Conservation (phyloP, 2,888 invertebrate genomes). For the Dastarcus helophoroides region DNA sequence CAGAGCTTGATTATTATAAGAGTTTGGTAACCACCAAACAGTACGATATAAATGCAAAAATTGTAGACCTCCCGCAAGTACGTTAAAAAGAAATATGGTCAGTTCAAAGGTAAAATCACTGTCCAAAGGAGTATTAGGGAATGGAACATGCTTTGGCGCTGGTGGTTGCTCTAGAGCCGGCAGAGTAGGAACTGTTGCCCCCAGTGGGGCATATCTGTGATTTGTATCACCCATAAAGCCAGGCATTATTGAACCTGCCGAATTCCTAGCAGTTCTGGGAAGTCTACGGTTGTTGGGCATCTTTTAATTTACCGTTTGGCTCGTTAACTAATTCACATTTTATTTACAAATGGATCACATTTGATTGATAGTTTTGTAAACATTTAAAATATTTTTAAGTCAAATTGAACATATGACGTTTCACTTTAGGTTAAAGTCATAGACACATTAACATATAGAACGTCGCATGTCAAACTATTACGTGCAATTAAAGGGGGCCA, state of each 20-base stretch:
- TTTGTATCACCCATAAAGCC: conserved; percentile 24
- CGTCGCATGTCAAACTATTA: no score
- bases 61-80: conserved; percentile 73
- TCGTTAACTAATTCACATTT: no score
- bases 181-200: conserved; percentile 24
- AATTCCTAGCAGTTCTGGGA: conserved; percentile 22
- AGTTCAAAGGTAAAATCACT: conserved; percentile 77
- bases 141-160: conserved; percentile 70
- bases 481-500: no score
- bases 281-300: conserved; percentile 20
- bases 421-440: no score
- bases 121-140: conserved; percentile 66
- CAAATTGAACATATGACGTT: no score
- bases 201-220: conserved; percentile 26
- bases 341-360: no score
- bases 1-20: conserved; percentile 77
- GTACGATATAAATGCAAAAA: conserved; percentile 91
- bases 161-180: conserved; percentile 37
- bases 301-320: no score
- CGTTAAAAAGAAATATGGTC: conserved; percentile 69
- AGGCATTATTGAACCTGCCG: conserved; percentile 22
- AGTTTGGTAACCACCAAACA: conserved; percentile 95
- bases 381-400: no score
- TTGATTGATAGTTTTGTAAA: no score
- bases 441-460: no score